Percentiles rank a stretch among this genome's conserved stretches.
Evolutionary conservation across 2,888 invertebrate species (phyloP).

Genomic region (Allacma fusca): DNA sequence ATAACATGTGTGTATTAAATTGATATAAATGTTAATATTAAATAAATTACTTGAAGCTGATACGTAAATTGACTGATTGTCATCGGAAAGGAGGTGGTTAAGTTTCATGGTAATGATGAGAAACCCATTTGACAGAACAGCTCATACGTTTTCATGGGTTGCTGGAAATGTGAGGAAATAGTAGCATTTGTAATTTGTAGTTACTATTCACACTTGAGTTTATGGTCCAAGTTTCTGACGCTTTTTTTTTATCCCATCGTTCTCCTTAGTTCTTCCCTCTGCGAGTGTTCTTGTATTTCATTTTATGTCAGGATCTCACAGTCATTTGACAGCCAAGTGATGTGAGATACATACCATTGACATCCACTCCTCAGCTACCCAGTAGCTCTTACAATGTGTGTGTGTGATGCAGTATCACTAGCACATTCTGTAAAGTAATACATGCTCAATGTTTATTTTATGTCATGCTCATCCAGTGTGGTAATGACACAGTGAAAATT

Average conservation of each 20-base stretch:
- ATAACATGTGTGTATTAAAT: no score
- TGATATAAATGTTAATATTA: no score
- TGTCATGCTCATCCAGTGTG: slow-evolving; percentile 10
- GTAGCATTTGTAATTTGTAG: neutral
- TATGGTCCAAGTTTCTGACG: neutral
- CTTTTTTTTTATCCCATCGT: neutral
- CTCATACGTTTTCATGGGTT: neutral
- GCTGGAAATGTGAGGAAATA: neutral
- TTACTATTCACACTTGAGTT: neutral
- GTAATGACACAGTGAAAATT: slow-evolving; percentile 23
- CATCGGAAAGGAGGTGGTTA: neutral
- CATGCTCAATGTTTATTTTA: slow-evolving; percentile 11
- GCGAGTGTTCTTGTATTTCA: neutral
- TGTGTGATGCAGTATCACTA: neutral
- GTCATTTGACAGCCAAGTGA: slow-evolving; percentile 1
- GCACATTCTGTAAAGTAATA: neutral
- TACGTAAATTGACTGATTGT: neutral
- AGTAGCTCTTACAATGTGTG: neutral
- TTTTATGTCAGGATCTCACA: neutral
- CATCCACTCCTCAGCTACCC: neutral
- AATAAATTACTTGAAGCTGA: neutral
- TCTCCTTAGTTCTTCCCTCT: neutral
- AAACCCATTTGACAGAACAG: slow-evolving; percentile 2
- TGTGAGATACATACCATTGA: neutral
- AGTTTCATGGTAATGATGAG: neutral